Evolutionary conservation across 2,113 vertebrate species (phyloP), one percentile per base, ranked within the genome.

Genomic region (Fregata magnificens): DNA sequence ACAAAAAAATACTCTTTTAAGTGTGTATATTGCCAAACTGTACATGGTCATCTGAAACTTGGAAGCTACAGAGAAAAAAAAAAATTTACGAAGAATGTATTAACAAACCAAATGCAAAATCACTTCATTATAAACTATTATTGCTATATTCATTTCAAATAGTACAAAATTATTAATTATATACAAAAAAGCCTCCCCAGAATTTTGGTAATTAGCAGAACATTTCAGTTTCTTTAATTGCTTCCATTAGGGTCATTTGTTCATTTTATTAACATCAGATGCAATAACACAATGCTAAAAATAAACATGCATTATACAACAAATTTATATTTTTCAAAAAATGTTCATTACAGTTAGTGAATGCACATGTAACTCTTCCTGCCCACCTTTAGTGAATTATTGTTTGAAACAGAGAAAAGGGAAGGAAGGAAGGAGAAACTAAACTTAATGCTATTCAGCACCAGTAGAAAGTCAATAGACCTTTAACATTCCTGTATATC

Each of bases 261-360:
- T 98, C 93, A 95, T 97, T 98, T 98, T 98, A 98, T 98, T 98
- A 97, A 98, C 96, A 97, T 71, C 90, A 98, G 96, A 98, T 97
- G 96, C 97, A 98, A 62, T 93, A 98, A 97, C 95, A 98, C 92
- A 97, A 96, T 52, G 73, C 97, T 98, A 98, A 97, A 98, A 98
- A 98, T 97, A 98, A 97, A 97, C 98, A 98, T 98, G 98, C 98
- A 98, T 96, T 98, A 95, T 96, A 98, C 97, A 98, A 97, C 89
- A 95, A 88, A 97, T 95, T 90, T 90, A 8, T 97, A 90, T 94
- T 92, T 94, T 96, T 90, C 84, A 95, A 97, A 98, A 93, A 89
- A 82, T 67, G 89, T 96, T 96, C 90, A 93, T 97, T 97, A 98
- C 95, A 98, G 61, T 79, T 96, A 84, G 70, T 97, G 85, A 98